Conservation (phyloP, 2,888 invertebrate genomes). For the Bimastos eiseni region DNA sequence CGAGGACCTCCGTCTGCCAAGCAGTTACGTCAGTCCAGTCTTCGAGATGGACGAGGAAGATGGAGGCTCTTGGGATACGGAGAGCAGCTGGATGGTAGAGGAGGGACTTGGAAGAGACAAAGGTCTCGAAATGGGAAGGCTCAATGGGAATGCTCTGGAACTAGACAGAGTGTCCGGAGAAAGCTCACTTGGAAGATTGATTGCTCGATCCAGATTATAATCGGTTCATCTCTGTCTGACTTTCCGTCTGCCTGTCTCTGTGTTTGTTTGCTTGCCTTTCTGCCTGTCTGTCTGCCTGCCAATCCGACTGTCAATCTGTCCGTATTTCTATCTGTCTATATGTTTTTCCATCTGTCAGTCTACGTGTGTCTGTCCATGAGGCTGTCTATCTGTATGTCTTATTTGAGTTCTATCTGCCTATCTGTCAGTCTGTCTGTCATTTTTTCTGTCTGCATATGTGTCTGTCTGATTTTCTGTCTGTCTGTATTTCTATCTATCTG, state of each 20-base stretch:
- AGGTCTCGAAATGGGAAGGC: background rate
- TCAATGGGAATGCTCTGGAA: background rate
- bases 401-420: too few relatives aligned
- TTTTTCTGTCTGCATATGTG: too few relatives aligned
- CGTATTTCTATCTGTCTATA: too few relatives aligned
- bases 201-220: background rate
- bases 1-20: background rate
- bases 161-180: background rate
- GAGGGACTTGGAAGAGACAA: too few relatives aligned
- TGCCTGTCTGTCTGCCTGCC: too few relatives aligned
- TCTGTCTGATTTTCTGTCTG: too few relatives aligned
- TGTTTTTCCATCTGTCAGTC: too few relatives aligned
- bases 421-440: too few relatives aligned
- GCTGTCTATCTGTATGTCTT: too few relatives aligned
- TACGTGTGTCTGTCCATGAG: too few relatives aligned
- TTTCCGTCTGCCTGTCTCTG: background rate
- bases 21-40: constrained; percentile 15
- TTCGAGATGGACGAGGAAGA: background rate
- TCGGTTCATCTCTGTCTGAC: background rate
- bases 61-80: background rate
- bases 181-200: background rate
- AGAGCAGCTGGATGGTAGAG: background rate
- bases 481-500: too few relatives aligned
- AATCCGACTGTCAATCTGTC: too few relatives aligned
- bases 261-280: background rate